Percentiles rank a stretch among this genome's conserved stretches.
These are phyloP conservation scores for Acanthosepion esculentum DNA, from an alignment of 2,888 invertebrate genomes.

Conservation along the genomic window DNA sequence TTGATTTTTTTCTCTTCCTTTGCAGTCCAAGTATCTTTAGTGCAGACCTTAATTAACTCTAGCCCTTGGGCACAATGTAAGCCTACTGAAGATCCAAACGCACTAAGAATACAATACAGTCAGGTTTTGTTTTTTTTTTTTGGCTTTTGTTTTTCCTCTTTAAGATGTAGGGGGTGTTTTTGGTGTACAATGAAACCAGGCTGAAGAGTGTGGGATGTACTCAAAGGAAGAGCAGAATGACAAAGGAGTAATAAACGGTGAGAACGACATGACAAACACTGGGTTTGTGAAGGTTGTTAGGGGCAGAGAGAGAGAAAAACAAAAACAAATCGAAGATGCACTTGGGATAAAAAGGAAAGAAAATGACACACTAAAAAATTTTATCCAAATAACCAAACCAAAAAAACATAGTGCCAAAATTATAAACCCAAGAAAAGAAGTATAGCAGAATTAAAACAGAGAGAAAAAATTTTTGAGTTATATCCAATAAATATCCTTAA, in stretches of 20 bases:
- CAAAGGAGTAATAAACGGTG: background rate
- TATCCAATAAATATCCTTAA: too few species aligned
- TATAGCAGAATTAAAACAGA: too few species aligned
- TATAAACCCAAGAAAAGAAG: background rate
- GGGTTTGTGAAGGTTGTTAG: background rate
- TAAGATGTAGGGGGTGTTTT: background rate
- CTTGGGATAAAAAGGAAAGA: background rate
- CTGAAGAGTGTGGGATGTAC: background rate
- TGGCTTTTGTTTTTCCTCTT: too few species aligned
- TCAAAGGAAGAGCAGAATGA: background rate
- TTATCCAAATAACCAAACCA: accelerated
- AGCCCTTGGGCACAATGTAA: background rate
- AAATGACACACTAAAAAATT: background rate
- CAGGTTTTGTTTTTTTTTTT: background rate
- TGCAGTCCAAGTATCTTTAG: background rate
- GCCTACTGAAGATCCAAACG: background rate
- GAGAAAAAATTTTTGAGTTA: too few species aligned
- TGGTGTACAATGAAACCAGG: background rate
- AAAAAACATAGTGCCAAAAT: background rate
- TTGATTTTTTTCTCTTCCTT: background rate
- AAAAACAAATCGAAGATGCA: background rate
- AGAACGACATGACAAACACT: background rate
- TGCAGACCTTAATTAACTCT: background rate
- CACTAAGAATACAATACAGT: background rate
- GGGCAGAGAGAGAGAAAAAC: background rate